Evolutionary conservation across 1,140 invertebrate species (phyloP).

Genomic region (Probaryconus sp.): DNA sequence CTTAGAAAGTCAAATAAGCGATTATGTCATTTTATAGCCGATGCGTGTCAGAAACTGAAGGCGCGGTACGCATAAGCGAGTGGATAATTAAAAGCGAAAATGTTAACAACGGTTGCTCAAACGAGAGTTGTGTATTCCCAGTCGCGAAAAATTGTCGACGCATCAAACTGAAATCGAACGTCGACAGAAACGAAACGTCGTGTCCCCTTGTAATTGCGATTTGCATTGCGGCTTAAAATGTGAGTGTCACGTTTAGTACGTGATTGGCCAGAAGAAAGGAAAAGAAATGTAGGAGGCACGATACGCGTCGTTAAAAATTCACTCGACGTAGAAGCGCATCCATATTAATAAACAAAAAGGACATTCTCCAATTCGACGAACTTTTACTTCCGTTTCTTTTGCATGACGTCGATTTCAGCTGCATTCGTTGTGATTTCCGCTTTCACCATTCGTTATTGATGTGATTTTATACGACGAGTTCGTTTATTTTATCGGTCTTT

Average conservation of each 20-base stretch:
- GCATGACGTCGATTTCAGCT: slow-evolving; percentile 43
- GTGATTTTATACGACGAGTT: slow-evolving; percentile 21
- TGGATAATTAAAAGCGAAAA: slow-evolving; percentile 41
- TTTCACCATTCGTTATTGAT: slow-evolving; percentile 53
- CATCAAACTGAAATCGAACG: too few species aligned
- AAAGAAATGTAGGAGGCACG: slow-evolving; percentile 33
- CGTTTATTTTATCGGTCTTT: slow-evolving; percentile 16
- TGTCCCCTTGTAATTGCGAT: slow-evolving; percentile 13
- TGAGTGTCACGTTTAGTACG: slow-evolving; percentile 52
- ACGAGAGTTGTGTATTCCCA: slow-evolving; percentile 24
- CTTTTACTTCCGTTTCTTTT: slow-evolving; percentile 61
- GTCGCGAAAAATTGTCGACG: slow-evolving; percentile 32
- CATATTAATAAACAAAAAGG: slow-evolving; percentile 63
- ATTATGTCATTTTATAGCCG: slow-evolving; percentile 41
- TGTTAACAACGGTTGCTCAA: slow-evolving; percentile 21
- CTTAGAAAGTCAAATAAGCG: slow-evolving; percentile 42
- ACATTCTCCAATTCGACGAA: slow-evolving; percentile 50
- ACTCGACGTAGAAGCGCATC: slow-evolving; percentile 50
- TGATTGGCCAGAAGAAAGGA: slow-evolving; percentile 43
- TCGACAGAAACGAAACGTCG: slow-evolving; percentile 6
- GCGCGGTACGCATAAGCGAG: slow-evolving; percentile 19
- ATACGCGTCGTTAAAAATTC: slow-evolving; percentile 59
- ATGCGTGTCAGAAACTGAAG: slow-evolving; percentile 37
- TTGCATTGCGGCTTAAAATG: slow-evolving; percentile 41
- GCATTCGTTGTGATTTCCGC: slow-evolving; percentile 54